Conservation (phyloP, 92 coral and sea anemone species). For the Galaxea fascicularis region DNA sequence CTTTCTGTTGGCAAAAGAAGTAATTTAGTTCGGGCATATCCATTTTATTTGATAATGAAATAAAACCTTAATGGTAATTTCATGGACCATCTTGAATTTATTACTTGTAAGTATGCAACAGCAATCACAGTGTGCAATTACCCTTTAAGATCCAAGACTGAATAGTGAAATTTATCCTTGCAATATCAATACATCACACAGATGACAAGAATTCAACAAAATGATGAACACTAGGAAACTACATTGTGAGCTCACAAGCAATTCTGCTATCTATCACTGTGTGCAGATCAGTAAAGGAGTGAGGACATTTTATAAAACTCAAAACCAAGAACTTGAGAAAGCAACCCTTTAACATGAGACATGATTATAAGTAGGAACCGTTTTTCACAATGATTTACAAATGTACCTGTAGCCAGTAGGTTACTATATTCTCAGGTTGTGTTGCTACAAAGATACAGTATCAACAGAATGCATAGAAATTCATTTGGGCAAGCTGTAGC, state of each 20-base stretch:
- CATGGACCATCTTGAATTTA: background rate
- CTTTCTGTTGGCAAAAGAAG: background rate
- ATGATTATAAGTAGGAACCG: background rate
- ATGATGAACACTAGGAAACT: slow-evolving; percentile 14
- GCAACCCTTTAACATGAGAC: background rate
- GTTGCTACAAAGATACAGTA: background rate
- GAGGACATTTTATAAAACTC: background rate
- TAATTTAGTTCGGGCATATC: slow-evolving; percentile 5
- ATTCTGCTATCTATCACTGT: background rate
- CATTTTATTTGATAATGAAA: slow-evolving; percentile 15
- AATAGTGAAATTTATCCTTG: background rate
- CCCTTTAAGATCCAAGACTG: background rate
- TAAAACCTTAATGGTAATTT: background rate
- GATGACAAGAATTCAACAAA: background rate
- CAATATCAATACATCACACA: background rate
- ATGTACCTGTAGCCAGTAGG: background rate
- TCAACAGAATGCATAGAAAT: no score
- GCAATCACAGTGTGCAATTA: background rate
- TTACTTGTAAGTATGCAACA: background rate
- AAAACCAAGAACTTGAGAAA: background rate
- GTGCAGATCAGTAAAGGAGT: background rate
- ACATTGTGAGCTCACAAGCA: background rate
- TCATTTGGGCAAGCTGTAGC: background rate
- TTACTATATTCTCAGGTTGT: background rate
- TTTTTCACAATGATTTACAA: background rate